These are phyloP conservation scores for Amniataba percoides DNA, from an alignment of 2,797 vertebrate genomes.

Conservation along the genomic window DNA sequence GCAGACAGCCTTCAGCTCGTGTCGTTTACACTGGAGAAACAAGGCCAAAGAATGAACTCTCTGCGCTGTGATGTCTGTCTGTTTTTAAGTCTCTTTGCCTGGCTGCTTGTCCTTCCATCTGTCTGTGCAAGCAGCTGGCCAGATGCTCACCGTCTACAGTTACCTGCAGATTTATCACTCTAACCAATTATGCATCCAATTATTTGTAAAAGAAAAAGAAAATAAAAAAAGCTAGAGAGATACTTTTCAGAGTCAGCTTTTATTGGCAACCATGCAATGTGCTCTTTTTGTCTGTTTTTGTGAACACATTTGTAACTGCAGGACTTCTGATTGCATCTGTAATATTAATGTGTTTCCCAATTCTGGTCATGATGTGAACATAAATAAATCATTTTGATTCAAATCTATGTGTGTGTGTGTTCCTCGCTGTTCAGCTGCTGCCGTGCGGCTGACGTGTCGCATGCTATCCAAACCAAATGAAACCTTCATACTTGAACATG, in stretches of 20 bases:
- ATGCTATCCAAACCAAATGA: slow-evolving; percentile 9
- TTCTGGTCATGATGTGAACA: slow-evolving; percentile 40
- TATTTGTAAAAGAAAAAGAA: slow-evolving; percentile 1
- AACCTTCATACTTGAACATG: slow-evolving; percentile 3
- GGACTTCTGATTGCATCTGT: slow-evolving; percentile 49
- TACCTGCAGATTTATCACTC: slow-evolving; percentile 2
- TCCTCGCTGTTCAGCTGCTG: background rate
- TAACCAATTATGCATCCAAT: background rate
- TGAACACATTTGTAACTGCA: slow-evolving; percentile 33
- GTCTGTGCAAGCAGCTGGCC: slow-evolving; percentile 10
- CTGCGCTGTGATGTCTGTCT: background rate
- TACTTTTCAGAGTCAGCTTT: background rate
- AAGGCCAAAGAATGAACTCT: slow-evolving; percentile 6
- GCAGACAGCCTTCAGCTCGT: slow-evolving; percentile 21
- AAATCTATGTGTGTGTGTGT: slow-evolving; percentile 9
- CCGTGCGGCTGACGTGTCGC: background rate
- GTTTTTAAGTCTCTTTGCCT: background rate
- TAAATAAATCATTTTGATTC: slow-evolving; percentile 56
- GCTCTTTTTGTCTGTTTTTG: slow-evolving; percentile 9
- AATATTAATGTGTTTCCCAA: slow-evolving; percentile 52
- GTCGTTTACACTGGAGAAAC: slow-evolving; percentile 3
- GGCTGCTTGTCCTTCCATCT: background rate
- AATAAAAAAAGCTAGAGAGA: background rate
- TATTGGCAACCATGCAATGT: background rate
- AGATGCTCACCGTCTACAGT: slow-evolving; percentile 21